Percentiles rank a stretch among this genome's conserved stretches.
phyloP scores from a whole-genome alignment of 2,113 vertebrate species.

The Sander vitreus region DNA sequence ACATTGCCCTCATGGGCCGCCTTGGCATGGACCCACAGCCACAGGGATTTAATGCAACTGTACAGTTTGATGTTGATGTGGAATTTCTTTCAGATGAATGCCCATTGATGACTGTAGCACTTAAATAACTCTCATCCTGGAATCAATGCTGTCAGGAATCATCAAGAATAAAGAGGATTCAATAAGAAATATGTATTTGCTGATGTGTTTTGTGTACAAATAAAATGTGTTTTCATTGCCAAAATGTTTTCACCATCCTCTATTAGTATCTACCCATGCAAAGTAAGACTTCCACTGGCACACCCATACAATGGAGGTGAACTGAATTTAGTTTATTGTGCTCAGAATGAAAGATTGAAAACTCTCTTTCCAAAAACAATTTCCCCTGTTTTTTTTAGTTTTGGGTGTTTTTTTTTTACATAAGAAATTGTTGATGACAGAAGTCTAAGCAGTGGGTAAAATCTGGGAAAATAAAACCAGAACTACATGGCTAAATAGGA shows the following conservation, averaged over 20 bases:
- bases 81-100: constrained; percentile 31
- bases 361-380: neutral
- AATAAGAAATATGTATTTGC: neutral
- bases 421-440: neutral
- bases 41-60: constrained; percentile 39
- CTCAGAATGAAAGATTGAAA: neutral
- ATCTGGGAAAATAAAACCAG: neutral
- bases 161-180: neutral
- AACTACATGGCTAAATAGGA: neutral
- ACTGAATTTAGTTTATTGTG: neutral
- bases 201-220: constrained; percentile 6
- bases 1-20: constrained; percentile 71
- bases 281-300: neutral
- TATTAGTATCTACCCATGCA: neutral
- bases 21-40: constrained; percentile 52
- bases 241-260: neutral
- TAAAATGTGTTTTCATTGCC: neutral
- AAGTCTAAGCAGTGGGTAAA: neutral
- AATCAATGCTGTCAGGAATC: neutral
- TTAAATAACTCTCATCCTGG: neutral
- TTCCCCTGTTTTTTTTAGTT: neutral
- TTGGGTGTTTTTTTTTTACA: neutral
- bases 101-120: neutral
- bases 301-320: neutral
- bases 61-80: constrained; percentile 47